Conservation (phyloP, 2,113 vertebrate genomes). For the Cichladusa arquata region DNA sequence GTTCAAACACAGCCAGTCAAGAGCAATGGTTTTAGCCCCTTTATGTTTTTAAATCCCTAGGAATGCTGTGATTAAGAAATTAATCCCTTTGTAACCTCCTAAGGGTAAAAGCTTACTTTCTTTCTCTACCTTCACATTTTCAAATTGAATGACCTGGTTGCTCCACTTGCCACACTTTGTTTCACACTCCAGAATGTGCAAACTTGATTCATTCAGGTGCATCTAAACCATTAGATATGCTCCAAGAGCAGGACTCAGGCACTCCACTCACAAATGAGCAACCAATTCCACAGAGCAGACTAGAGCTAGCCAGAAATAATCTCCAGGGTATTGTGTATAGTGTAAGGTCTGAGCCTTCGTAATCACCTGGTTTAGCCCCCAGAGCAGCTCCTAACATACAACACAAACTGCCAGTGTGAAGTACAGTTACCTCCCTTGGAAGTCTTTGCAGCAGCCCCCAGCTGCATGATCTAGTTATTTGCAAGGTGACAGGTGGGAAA, state of each 20-base stretch:
- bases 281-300: neutral
- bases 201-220: neutral
- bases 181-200: neutral
- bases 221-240: neutral
- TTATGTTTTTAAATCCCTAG: neutral
- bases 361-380: neutral
- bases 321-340: neutral
- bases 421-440: neutral
- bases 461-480: neutral
- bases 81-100: neutral
- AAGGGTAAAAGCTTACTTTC: neutral
- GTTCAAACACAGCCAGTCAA: neutral
- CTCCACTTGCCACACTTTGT: neutral
- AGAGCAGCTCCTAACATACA: neutral
- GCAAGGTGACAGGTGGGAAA: neutral
- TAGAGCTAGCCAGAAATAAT: neutral
- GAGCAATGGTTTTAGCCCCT: neutral
- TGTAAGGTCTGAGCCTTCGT: neutral
- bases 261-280: neutral
- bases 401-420: neutral
- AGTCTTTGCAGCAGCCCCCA: neutral
- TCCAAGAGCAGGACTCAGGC: neutral
- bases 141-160: neutral
- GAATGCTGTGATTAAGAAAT: neutral
- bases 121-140: neutral